Evolutionary conservation across 2,113 vertebrate genomes (phyloP).

Genomic region (Cyphomyrus discorhynchus): DNA sequence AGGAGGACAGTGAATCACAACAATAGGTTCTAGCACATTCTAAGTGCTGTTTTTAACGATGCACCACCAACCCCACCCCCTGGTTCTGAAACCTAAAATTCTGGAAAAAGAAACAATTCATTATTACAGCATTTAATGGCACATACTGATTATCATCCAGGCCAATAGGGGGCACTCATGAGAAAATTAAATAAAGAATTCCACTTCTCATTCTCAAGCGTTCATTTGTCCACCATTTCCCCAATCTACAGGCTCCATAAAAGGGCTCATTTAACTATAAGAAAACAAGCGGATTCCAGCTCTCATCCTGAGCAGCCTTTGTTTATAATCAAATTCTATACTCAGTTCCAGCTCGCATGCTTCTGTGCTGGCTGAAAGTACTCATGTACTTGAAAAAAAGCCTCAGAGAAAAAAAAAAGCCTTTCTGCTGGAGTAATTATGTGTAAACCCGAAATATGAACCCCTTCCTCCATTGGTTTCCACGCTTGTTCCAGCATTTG

Average conservation of each 20-base stretch:
- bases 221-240: background rate
- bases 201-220: background rate
- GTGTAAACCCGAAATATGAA: conserved; percentile 37
- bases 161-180: background rate
- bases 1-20: background rate
- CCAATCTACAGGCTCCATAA: background rate
- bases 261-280: background rate
- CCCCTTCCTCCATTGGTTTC: conserved; percentile 47
- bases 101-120: background rate
- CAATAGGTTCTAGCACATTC: background rate
- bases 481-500: background rate
- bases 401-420: background rate
- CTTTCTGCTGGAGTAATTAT: conserved; percentile 8
- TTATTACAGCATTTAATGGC: background rate
- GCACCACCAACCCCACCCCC: background rate
- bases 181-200: background rate
- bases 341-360: background rate
- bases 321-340: background rate
- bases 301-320: background rate
- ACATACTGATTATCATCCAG: background rate
- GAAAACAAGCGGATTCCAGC: background rate
- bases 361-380: background rate
- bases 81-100: background rate
- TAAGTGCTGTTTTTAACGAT: background rate
- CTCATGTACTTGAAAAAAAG: background rate